Conservation (phyloP, 2,797 vertebrate species). For the Chromobotia macracanthus region DNA sequence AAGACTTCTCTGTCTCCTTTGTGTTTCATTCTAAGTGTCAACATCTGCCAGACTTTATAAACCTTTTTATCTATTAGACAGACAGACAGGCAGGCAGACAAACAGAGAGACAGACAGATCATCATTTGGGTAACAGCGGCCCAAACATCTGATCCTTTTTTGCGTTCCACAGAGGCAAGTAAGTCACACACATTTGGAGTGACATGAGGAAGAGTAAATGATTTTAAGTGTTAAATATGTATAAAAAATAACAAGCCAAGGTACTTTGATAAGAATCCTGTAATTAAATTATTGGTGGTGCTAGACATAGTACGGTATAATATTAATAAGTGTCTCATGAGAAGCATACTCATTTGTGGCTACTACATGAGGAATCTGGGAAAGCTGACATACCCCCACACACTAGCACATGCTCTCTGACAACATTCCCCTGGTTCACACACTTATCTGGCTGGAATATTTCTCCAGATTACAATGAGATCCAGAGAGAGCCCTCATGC, state of each 20-base stretch:
- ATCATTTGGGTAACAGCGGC: neutral
- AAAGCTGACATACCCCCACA: slow-evolving; percentile 35
- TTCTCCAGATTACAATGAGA: slow-evolving; percentile 28
- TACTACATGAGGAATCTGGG: slow-evolving; percentile 6
- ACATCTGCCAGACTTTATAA: slow-evolving; percentile 15
- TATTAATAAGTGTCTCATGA: slow-evolving; percentile 6
- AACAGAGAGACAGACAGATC: no score
- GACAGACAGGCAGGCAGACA: neutral
- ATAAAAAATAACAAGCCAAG: neutral
- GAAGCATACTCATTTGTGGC: slow-evolving; percentile 10
- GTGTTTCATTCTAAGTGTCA: neutral
- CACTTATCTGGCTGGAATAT: slow-evolving; percentile 31
- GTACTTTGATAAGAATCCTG: neutral
- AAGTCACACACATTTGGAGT: neutral
- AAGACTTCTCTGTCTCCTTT: no score
- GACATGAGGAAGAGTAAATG: neutral
- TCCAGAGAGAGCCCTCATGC: slow-evolving; percentile 21
- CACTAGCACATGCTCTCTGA: slow-evolving; percentile 29
- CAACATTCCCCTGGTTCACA: slow-evolving; percentile 36
- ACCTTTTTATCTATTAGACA: neutral
- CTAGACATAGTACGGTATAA: neutral
- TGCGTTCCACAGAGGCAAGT: neutral
- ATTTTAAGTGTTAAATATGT: neutral
- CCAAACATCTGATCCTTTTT: neutral
- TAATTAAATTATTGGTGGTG: neutral